These are phyloP conservation scores for Phoebastria nigripes DNA, from an alignment of 2,797 vertebrate species.

Conservation along the genomic window DNA sequence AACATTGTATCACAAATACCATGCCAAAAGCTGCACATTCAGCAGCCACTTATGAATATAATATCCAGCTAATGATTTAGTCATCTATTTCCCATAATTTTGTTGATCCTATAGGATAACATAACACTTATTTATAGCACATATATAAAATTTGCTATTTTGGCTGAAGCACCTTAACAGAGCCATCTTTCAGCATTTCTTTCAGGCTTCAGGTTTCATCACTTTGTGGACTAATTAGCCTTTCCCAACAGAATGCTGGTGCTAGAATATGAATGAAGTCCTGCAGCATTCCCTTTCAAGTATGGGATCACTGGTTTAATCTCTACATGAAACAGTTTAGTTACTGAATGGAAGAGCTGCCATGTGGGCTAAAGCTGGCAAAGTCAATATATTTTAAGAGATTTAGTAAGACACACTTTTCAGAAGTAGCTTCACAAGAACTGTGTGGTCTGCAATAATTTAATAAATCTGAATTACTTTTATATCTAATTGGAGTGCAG, in stretches of 20 bases:
- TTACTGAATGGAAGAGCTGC: slow-evolving; percentile 58
- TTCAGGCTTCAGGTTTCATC: slow-evolving; percentile 12
- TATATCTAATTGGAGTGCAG: slow-evolving; percentile 64
- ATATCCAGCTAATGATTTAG: neutral
- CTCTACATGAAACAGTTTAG: slow-evolving; percentile 67
- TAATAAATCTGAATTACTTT: slow-evolving; percentile 66
- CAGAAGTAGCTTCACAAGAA: slow-evolving; percentile 56
- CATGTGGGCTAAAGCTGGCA: slow-evolving; percentile 58
- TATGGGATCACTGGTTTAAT: slow-evolving; percentile 71
- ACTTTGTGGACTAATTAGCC: slow-evolving; percentile 44
- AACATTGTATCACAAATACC: neutral
- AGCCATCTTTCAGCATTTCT: neutral
- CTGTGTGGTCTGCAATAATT: slow-evolving; percentile 67
- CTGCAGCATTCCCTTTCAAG: slow-evolving; percentile 68
- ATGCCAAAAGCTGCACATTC: neutral
- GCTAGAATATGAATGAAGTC: slow-evolving; percentile 68
- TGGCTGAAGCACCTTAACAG: neutral
- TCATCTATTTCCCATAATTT: neutral
- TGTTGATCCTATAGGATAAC: neutral
- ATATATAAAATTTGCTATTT: neutral
- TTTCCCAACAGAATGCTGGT: slow-evolving; percentile 43
- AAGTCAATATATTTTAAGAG: slow-evolving; percentile 70
- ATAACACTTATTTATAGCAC: neutral
- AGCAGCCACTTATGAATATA: neutral
- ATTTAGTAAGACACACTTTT: slow-evolving; percentile 66